phyloP scores from a whole-genome alignment of 2,113 vertebrate genomes.

The Rhizomys pruinosus region DNA sequence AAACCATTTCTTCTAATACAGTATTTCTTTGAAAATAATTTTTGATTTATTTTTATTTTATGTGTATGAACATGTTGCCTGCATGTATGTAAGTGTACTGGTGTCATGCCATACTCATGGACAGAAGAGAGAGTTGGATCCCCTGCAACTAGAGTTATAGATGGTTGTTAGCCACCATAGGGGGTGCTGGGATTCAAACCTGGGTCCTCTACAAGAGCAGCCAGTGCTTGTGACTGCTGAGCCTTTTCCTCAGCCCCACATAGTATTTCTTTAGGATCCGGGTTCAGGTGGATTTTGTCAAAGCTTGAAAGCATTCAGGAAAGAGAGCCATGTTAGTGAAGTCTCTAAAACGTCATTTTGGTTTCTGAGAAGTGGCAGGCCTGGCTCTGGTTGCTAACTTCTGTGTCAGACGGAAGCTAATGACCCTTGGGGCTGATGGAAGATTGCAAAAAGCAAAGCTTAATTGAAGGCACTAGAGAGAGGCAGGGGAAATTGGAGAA shows the following conservation, averaged over 20 bases:
- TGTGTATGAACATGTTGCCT: no score
- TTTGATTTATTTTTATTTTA: no score
- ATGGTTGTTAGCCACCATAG: no score
- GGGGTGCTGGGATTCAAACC: no score
- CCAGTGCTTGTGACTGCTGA: no score
- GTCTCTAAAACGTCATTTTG: slow-evolving; percentile 24
- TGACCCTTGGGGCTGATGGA: neutral
- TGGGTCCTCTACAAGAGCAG: no score
- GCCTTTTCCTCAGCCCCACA: no score
- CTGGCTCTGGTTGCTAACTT: neutral
- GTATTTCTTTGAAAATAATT: neutral
- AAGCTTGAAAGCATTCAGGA: neutral
- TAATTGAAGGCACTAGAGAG: slow-evolving; percentile 29
- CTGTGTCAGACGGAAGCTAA: slow-evolving; percentile 1
- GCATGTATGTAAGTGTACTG: no score
- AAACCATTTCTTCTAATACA: neutral
- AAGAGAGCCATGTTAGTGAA: neutral
- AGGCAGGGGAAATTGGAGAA: neutral
- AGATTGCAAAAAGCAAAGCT: slow-evolving; percentile 43
- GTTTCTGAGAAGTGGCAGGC: slow-evolving; percentile 38
- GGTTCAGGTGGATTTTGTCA: neutral
- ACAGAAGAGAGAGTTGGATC: no score
- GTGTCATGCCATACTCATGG: no score
- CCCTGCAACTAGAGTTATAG: no score
- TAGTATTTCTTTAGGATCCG: neutral